Evolutionary conservation across 2,113 vertebrate species (phyloP).

Genomic region (Hucho hucho): DNA sequence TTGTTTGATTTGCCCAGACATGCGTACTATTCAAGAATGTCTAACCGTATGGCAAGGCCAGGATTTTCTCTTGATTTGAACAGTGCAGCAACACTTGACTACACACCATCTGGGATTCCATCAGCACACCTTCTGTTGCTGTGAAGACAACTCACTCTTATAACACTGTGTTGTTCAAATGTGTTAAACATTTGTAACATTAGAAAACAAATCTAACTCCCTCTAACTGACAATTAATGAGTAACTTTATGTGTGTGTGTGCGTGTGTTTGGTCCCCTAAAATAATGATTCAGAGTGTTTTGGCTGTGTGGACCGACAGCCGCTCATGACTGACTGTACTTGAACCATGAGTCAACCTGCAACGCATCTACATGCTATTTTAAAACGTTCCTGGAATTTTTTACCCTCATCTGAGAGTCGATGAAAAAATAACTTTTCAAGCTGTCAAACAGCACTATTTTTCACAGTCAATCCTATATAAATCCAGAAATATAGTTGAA

Average conservation of each 20-base stretch:
- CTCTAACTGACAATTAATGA: neutral
- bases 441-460: too few species aligned
- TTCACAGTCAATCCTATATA: too few species aligned
- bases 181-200: conserved; percentile 2
- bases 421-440: neutral
- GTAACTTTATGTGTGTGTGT: conserved; percentile 6
- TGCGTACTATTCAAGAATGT: neutral
- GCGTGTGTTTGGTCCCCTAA: conserved; percentile 22
- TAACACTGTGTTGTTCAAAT: neutral
- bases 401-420: neutral
- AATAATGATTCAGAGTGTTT: conserved; percentile 6
- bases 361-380: conserved; percentile 27
- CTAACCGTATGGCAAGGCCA: neutral
- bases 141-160: conserved; percentile 5
- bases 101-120: neutral
- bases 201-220: conserved; percentile 15
- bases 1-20: neutral
- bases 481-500: too few species aligned
- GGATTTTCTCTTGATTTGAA: neutral
- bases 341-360: conserved; percentile 39
- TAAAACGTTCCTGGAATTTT: conserved; percentile 18
- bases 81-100: neutral
- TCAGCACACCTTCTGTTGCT: neutral
- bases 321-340: conserved; percentile 20
- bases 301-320: neutral